These are phyloP conservation scores for Brachyalestes nurse DNA, from an alignment of 2,797 vertebrate genomes.

Conservation along the genomic window DNA sequence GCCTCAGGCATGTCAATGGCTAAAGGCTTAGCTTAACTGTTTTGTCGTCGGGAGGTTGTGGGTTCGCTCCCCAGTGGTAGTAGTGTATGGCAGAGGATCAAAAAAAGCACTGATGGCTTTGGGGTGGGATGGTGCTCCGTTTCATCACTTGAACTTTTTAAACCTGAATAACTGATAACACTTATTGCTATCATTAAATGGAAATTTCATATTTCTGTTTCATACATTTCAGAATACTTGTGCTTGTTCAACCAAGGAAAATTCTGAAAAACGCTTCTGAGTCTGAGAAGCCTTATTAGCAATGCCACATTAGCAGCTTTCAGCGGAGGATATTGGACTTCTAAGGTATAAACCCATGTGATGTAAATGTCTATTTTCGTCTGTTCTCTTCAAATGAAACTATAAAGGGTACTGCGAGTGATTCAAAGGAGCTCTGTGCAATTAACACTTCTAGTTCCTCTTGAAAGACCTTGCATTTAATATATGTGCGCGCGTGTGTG, in stretches of 20 bases:
- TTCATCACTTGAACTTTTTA: too few relatives aligned
- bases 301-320: background rate
- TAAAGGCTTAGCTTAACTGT: too few relatives aligned
- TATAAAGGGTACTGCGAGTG: background rate
- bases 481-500: background rate
- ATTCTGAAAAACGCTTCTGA: background rate
- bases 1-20: too few relatives aligned
- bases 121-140: too few relatives aligned
- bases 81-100: too few relatives aligned
- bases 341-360: background rate
- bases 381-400: slow-evolving; percentile 1
- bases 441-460: slow-evolving; percentile 8
- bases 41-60: too few relatives aligned
- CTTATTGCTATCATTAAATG: too few relatives aligned
- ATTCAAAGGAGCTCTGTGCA: background rate
- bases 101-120: too few relatives aligned
- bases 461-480: background rate
- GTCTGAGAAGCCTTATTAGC: background rate
- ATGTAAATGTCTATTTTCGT: background rate
- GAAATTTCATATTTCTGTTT: background rate
- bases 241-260: background rate
- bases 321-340: background rate
- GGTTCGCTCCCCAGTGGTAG: too few relatives aligned
- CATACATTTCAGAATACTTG: background rate
- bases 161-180: background rate